A percentile compares a stretch with the other conserved stretches of the same genome.
These are phyloP conservation scores for Thermophis baileyi DNA, from an alignment of 2,113 vertebrate species.

Conservation along the genomic window DNA sequence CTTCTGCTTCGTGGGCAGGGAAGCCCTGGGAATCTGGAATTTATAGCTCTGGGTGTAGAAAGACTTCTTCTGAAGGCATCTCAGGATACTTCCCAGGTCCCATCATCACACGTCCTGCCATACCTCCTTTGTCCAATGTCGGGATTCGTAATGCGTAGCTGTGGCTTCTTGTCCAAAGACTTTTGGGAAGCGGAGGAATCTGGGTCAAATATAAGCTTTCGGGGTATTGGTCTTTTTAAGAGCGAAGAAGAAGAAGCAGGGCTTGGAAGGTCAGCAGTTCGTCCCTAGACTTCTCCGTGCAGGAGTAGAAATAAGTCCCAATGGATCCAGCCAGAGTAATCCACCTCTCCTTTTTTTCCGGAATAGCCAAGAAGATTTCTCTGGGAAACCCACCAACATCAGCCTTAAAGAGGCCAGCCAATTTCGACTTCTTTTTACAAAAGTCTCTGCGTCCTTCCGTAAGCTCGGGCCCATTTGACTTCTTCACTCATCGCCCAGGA, in stretches of 20 bases:
- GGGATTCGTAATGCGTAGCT: too few relatives aligned
- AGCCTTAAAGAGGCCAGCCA: neutral
- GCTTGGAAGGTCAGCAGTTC: neutral
- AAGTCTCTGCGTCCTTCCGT: neutral
- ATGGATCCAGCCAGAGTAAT: neutral
- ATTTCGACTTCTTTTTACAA: too few relatives aligned
- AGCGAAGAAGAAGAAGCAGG: too few relatives aligned
- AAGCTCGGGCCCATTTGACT: neutral
- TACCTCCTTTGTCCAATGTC: neutral
- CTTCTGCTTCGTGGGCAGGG: neutral
- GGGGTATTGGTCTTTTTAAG: neutral
- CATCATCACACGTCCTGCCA: neutral
- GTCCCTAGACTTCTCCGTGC: neutral
- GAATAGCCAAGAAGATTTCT: neutral
- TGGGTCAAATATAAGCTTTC: neutral
- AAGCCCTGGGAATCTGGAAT: neutral
- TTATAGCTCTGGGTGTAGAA: neutral
- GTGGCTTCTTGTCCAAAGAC: neutral
- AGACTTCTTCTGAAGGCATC: neutral
- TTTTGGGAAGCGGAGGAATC: neutral
- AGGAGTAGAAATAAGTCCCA: neutral
- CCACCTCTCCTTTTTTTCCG: neutral
- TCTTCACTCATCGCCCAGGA: neutral
- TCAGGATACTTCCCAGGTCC: neutral
- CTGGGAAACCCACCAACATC: neutral